Evolutionary conservation across 2,888 invertebrate genomes (phyloP).

Genomic region (Volucella inanis): DNA sequence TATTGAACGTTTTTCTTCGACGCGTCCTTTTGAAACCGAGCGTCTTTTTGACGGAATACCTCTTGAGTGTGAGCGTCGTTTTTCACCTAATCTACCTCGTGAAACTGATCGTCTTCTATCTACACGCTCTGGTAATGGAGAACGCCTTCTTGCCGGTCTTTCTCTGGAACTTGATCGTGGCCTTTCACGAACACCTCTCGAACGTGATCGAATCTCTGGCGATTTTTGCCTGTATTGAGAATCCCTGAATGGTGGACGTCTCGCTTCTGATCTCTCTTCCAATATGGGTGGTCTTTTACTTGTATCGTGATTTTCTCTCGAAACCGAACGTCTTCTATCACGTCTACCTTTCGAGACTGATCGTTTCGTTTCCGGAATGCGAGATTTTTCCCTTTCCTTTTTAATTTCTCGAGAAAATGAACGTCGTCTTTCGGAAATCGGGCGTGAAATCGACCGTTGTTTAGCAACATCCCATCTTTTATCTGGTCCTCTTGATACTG

Average conservation of each 20-base stretch:
- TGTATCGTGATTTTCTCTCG: conserved; percentile 17
- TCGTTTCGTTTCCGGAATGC: too few species aligned
- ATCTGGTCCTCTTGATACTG: not conserved
- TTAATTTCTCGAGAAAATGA: not conserved
- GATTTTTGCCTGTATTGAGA: conserved; percentile 19
- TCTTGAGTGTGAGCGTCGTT: conserved; percentile 37
- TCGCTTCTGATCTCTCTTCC: conserved; percentile 13
- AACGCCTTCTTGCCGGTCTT: not conserved
- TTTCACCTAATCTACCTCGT: conserved; percentile 16
- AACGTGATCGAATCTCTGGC: conserved; percentile 11
- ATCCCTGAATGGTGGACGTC: conserved; percentile 41
- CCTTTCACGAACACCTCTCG: conserved; percentile 13
- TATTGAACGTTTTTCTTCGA: conserved; percentile 50
- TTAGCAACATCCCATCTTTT: not conserved
- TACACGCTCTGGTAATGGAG: conserved; percentile 4
- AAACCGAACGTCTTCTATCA: conserved; percentile 20
- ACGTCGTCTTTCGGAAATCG: not conserved
- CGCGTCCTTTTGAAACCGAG: conserved; percentile 78
- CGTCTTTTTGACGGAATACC: conserved; percentile 77
- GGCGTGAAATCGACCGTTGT: conserved; percentile 1
- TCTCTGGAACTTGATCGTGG: conserved; percentile 41
- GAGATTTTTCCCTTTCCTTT: not conserved
- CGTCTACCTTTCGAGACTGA: conserved; percentile 3
- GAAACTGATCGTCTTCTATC: conserved; percentile 46
- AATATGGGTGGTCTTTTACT: not conserved